A percentile compares a stretch with the other conserved stretches of the same genome.
phyloP scores from a whole-genome alignment of 2,888 invertebrate genomes.

The Sphecodes monilicornis region DNA sequence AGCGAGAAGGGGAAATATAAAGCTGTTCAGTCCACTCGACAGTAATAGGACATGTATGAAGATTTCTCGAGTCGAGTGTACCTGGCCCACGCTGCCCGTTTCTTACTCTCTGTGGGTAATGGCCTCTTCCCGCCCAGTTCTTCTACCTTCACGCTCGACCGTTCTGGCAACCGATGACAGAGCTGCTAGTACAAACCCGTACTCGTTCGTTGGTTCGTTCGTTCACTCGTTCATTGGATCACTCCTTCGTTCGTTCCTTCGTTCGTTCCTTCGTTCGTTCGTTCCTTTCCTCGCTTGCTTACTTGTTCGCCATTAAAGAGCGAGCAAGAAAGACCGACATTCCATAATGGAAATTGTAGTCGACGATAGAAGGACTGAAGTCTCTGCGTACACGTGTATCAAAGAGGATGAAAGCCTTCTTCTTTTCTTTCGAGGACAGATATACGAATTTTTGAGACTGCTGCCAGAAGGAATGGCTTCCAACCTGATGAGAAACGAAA shows the following conservation, averaged over 20 bases:
- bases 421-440: background rate
- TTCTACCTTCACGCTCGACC: constrained; percentile 70
- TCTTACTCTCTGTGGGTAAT: constrained; percentile 73
- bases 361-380: constrained; percentile 40
- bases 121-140: constrained; percentile 65
- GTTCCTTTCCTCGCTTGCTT: constrained; percentile 29
- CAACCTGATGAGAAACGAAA: background rate
- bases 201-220: constrained; percentile 47
- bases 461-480: background rate
- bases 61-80: constrained; percentile 74
- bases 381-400: constrained; percentile 5
- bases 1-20: constrained; percentile 38
- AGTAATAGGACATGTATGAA: constrained; percentile 51
- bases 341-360: constrained; percentile 63
- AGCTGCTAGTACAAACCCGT: constrained; percentile 55
- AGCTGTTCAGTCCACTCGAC: constrained; percentile 61
- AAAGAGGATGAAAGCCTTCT: constrained; percentile 30
- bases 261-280: constrained; percentile 5
- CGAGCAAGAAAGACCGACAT: constrained; percentile 32
- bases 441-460: constrained; percentile 30
- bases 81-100: constrained; percentile 67
- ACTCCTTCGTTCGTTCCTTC: constrained; percentile 13
- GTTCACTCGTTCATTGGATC: constrained; percentile 15
- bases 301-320: constrained; percentile 23
- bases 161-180: constrained; percentile 74